Base-by-base conservation (phyloP, 2,888 invertebrate species). In the Rhingia campestris region DNA sequence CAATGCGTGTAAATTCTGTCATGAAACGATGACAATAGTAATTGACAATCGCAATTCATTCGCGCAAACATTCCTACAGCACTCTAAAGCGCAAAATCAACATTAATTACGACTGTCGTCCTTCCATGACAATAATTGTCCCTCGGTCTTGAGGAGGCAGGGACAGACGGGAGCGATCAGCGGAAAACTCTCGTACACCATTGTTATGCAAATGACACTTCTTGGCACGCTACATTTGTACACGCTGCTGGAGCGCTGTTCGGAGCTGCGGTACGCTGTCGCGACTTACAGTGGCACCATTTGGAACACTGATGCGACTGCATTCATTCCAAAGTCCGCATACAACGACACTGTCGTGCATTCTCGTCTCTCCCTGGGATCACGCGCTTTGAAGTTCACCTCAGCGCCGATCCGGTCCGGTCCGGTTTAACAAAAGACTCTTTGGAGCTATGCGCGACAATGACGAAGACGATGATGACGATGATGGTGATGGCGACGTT, bases 171-270 rank as follows among this genome's bases (percentile, higher is more conserved):
- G 47, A 33, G 30, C 7, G 37, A 30, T 54, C 49, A 14, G 10
- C 30, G 39, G 37, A 54, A 37, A 30, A 12, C 12, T 5, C 41
- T 58, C 77, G 37, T 69, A 59, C 35, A 30, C 86, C 76, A 91
- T 91, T 91, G 91, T 91, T 90, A 91, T 91, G 91, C 90, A 90
- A 91, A 91, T 91, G 90, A 90, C 90, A 90, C 88, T 88, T 87
- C 88, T 89, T 88, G 88, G 88, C 90, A 91, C 90, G 90, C 90
- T 89, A 90, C 88, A 89, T 87, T 86, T 88, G 72, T 63, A 59
- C 74, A 77, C 75, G 69, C 56, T 64, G 70, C 30, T 6, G 43
- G 33, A 35, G 22, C 22, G 22, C 22, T 22, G 22, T 22, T 22
- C 69, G 32, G 6, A 9, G 14, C 22, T 39, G 12, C 35, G 49